These are phyloP conservation scores for Petrocephalus zakoni DNA, from an alignment of 2,113 vertebrate species.

Conservation along the genomic window DNA sequence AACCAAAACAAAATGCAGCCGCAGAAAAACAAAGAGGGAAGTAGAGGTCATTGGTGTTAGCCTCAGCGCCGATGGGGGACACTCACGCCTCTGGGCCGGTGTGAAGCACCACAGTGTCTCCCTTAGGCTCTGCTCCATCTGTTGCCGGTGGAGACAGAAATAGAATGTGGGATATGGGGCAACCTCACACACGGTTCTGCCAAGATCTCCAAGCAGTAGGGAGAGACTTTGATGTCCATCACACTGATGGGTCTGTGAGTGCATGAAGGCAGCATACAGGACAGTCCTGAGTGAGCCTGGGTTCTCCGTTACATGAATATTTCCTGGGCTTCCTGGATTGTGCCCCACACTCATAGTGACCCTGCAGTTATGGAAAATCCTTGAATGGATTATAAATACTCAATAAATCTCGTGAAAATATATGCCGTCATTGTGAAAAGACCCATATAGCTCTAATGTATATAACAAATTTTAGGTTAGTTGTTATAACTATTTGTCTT, in stretches of 20 bases:
- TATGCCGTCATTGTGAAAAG: neutral
- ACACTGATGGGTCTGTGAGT: neutral
- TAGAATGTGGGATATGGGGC: neutral
- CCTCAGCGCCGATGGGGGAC: neutral
- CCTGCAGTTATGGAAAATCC: neutral
- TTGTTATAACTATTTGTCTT: neutral
- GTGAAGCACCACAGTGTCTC: neutral
- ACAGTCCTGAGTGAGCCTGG: neutral
- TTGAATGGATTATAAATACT: neutral
- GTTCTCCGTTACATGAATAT: neutral
- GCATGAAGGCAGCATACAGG: neutral
- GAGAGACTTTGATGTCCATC: neutral
- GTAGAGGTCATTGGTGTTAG: slow-evolving; percentile 5
- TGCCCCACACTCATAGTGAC: neutral
- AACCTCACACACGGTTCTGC: neutral
- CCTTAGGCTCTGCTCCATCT: neutral
- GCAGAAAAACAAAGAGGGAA: slow-evolving; percentile 15
- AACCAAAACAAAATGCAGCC: neutral
- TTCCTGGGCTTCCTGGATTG: neutral
- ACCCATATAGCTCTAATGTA: neutral
- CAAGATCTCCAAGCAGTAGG: neutral
- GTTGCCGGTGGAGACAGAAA: neutral
- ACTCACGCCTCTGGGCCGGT: slow-evolving; percentile 4
- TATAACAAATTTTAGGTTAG: neutral
- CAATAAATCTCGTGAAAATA: neutral